Evolutionary conservation across 2,888 invertebrate species (phyloP), one percentile per base, ranked within the genome.

Genomic region (Criorhina ranunculi): DNA sequence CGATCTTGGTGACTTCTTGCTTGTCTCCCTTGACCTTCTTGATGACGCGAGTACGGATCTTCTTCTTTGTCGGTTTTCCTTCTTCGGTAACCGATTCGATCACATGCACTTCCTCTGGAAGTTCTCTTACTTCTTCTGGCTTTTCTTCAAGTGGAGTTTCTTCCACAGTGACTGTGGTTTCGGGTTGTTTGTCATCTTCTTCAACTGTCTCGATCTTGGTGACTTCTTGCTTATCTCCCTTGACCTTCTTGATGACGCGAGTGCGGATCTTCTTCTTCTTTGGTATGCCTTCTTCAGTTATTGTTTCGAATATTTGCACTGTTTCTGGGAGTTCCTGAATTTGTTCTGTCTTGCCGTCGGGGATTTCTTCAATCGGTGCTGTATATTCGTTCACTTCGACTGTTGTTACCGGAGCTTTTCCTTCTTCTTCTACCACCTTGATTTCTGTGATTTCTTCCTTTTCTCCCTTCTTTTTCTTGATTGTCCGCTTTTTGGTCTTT

Each of bases 381-480:
- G 88, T 89, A 1, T 55, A 42, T 64, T 92, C 90, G 40, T 86
- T 70, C 0, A 92, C 89, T 59, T 89, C 90, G 0, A 88, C 87
- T 8, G 89, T 89, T 0, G 88, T 90, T 2, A 89, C 89, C 0
- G 91, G 91, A 3, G 88, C 83, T 64, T 90, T 88, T 0, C 87
- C 88, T 37, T 90, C 89, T 73, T 90, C 89, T 72, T 90, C 88
- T 12, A 89, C 88, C 3, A 57, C 57, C 40, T 53, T 49, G 31
- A 77, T 77, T 59, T 77, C 66, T 4, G 76, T 77, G 33, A 67
- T 31, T 40, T 67, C 59, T 53, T 53, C 89, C 90, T 85, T 90
- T 86, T n/a, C 92, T 91, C 85, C 89, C 87, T 85, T 91, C 88
- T 9, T 89, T 91, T 87, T 91, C 91, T 88, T 92, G 90, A 88